Percentiles rank a stretch among this genome's conserved stretches.
These are phyloP conservation scores for Scarus forsteni DNA, from an alignment of 2,797 vertebrate species.

Conservation along the genomic window DNA sequence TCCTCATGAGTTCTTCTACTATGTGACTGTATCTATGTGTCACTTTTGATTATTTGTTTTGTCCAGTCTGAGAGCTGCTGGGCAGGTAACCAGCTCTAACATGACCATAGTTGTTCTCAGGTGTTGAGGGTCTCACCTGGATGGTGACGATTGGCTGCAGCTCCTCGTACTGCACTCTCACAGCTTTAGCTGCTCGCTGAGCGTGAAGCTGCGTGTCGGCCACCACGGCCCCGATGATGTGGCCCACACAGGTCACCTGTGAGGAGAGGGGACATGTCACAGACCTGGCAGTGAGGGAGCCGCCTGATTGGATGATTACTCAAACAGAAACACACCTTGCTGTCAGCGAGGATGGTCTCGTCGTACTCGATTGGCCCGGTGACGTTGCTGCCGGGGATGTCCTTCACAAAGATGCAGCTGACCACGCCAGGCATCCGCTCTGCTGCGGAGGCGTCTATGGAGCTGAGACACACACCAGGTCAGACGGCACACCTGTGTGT, in stretches of 20 bases:
- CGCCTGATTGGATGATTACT: background rate
- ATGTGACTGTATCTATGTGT: too few relatives aligned
- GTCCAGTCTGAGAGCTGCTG: too few relatives aligned
- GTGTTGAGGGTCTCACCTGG: constrained; percentile 82
- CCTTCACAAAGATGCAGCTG: constrained; percentile 86
- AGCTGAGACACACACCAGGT: constrained; percentile 65
- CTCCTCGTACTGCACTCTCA: constrained; percentile 91
- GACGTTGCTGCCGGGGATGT: constrained; percentile 90
- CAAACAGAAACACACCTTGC: constrained; percentile 68
- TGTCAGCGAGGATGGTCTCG: constrained; percentile 89
- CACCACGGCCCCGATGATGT: constrained; percentile 92
- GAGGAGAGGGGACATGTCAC: background rate
- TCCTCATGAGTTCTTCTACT: too few relatives aligned
- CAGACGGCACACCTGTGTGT: constrained; percentile 8
- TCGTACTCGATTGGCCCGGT: constrained; percentile 85
- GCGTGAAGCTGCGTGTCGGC: constrained; percentile 92
- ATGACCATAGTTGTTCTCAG: background rate
- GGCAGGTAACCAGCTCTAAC: too few relatives aligned
- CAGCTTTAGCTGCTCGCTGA: constrained; percentile 89
- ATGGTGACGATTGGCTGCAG: constrained; percentile 90
- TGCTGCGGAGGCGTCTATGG: constrained; percentile 86
- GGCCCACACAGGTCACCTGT: constrained; percentile 95
- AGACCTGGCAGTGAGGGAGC: background rate
- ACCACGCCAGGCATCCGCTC: constrained; percentile 87
- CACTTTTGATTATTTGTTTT: too few relatives aligned